Conservation (phyloP, 30 jellyfish, hydroid and myxozoan species). For the Rhopilema esculentum region DNA sequence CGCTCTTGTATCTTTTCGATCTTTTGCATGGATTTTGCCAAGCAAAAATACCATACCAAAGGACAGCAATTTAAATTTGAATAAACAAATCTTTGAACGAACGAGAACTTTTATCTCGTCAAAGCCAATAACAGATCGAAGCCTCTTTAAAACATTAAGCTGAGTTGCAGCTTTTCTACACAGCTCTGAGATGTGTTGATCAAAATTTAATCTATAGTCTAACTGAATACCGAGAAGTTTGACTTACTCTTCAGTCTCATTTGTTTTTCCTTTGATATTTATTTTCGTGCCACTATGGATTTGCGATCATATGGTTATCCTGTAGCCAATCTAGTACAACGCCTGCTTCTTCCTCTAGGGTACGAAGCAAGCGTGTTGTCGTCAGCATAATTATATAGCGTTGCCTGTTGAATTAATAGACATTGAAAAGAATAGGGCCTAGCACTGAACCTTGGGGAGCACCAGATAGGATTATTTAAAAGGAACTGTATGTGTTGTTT, state of each 20-base stretch:
- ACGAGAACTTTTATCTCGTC: not conserved
- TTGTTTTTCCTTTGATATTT: conserved; percentile 11
- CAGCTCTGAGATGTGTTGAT: not conserved
- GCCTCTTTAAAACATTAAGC: too few species aligned
- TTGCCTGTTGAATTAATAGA: conserved; percentile 32
- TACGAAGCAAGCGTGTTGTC: conserved; percentile 41
- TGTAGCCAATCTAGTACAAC: conserved; percentile 44
- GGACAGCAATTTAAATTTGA: conserved; percentile 12
- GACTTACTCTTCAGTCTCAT: conserved; percentile 4
- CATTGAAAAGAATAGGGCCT: conserved; percentile 60
- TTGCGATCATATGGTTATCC: conserved; percentile 40
- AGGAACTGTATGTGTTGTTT: conserved; percentile 30
- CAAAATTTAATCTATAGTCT: conserved; percentile 19
- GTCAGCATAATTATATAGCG: conserved; percentile 50
- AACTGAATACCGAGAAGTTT: conserved; percentile 27
- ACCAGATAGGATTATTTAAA: conserved; percentile 51
- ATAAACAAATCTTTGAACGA: conserved; percentile 16
- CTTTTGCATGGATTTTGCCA: conserved; percentile 3
- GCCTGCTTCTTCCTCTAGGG: conserved; percentile 36
- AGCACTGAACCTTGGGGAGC: too few species aligned
- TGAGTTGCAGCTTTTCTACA: conserved; percentile 6
- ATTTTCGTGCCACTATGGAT: conserved; percentile 22
- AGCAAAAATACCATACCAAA: conserved; percentile 4
- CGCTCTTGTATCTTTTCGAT: conserved; percentile 2
- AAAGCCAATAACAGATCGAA: not conserved